Evolutionary conservation across 2,797 vertebrate species (phyloP).

Genomic region (Acanthurus tractus): DNA sequence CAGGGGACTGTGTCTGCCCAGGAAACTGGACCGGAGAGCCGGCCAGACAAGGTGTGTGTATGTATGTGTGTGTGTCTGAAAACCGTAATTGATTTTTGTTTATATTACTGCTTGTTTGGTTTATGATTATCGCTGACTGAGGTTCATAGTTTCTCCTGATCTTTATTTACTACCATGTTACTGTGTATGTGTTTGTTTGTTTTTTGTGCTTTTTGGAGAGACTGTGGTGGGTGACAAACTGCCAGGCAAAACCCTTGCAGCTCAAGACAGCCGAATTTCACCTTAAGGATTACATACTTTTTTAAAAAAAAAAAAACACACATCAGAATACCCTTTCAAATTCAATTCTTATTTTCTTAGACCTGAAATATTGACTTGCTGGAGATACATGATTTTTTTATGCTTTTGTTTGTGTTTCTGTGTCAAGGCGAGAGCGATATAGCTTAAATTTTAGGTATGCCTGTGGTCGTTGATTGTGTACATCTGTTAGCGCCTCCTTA

Average conservation of each 20-base stretch:
- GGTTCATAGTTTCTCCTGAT: conserved; percentile 49
- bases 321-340: conserved; percentile 20
- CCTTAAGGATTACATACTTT: conserved; percentile 28
- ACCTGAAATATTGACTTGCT: conserved; percentile 30
- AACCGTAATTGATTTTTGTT: conserved; percentile 76
- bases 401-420: conserved; percentile 12
- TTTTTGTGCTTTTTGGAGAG: conserved; percentile 22
- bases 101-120: conserved; percentile 67
- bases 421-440: conserved; percentile 50
- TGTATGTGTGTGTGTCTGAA: conserved; percentile 37
- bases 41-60: conserved; percentile 70
- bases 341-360: conserved; percentile 28
- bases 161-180: conserved; percentile 49
- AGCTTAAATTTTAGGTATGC: conserved; percentile 63
- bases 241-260: conserved; percentile 37
- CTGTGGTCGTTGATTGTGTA: conserved; percentile 78
- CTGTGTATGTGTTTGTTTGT: conserved; percentile 48
- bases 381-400: conserved; percentile 33
- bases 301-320: background rate
- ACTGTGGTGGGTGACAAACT: conserved; percentile 12
- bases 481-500: conserved; percentile 84
- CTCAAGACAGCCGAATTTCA: conserved; percentile 41
- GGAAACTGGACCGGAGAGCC: conserved; percentile 78
- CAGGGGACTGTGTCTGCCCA: conserved; percentile 83
- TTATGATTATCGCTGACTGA: conserved; percentile 67